phyloP scores from a whole-genome alignment of 2,113 vertebrate genomes.

The Chlamydotis undulata region DNA sequence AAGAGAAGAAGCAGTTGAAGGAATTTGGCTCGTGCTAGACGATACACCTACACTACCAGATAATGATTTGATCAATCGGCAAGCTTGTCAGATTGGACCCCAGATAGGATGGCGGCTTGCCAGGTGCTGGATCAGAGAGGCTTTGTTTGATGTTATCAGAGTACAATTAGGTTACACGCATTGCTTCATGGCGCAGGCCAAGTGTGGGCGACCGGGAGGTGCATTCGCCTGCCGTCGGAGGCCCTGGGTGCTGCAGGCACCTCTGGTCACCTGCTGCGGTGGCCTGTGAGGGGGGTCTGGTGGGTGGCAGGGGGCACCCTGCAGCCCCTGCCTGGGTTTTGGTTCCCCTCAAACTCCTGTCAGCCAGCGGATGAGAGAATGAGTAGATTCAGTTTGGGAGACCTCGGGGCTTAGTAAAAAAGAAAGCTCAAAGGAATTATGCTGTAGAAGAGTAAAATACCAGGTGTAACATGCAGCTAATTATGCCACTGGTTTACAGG shows the following conservation, averaged over 20 bases:
- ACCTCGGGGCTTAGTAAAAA: slow-evolving; percentile 53
- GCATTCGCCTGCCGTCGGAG: neutral
- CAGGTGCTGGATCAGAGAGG: slow-evolving; percentile 61
- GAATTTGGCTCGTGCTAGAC: slow-evolving; percentile 31
- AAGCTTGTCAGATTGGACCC: slow-evolving; percentile 66
- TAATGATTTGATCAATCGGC: slow-evolving; percentile 71
- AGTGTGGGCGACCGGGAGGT: neutral
- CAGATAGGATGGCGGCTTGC: slow-evolving; percentile 56
- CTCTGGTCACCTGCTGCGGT: neutral
- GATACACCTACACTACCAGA: slow-evolving; percentile 60
- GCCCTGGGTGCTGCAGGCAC: neutral
- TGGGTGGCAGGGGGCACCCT: neutral
- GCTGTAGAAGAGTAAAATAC: slow-evolving; percentile 55
- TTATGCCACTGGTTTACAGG: slow-evolving; percentile 66
- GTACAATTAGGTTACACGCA: slow-evolving; percentile 64
- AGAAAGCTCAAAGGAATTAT: slow-evolving; percentile 63
- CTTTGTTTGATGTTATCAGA: slow-evolving; percentile 58
- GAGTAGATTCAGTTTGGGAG: slow-evolving; percentile 49
- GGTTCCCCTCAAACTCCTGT: neutral
- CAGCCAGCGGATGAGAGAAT: slow-evolving; percentile 36
- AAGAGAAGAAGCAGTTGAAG: slow-evolving; percentile 1
- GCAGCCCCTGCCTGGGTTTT: neutral
- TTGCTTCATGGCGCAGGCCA: neutral
- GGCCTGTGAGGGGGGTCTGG: too few species aligned
- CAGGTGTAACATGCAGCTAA: slow-evolving; percentile 74